These are phyloP conservation scores for Pemphredon lugubris DNA, from an alignment of 2,888 invertebrate genomes.

Conservation along the genomic window DNA sequence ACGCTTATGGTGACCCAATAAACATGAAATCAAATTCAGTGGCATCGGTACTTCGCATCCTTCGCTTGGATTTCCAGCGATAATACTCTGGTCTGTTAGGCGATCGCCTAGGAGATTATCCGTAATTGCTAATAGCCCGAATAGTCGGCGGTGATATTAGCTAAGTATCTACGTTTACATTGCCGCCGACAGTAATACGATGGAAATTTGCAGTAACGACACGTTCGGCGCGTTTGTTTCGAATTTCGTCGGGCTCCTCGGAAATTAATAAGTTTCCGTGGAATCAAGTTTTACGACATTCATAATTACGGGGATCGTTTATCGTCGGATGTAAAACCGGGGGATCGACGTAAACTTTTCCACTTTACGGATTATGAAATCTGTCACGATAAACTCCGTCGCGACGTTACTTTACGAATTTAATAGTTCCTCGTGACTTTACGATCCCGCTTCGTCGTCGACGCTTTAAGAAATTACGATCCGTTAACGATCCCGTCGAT, in stretches of 20 bases:
- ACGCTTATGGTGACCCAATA: constrained; percentile 47
- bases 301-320: not conserved
- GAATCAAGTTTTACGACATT: not conserved
- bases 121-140: constrained; percentile 72
- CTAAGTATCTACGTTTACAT: constrained; percentile 47
- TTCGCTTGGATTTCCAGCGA: constrained; percentile 61
- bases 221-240: constrained; percentile 34
- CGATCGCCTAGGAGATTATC: constrained; percentile 68
- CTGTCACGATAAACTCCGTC: not conserved
- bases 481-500: constrained; percentile 33
- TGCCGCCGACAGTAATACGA: constrained; percentile 59
- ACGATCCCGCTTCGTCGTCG: too few relatives aligned
- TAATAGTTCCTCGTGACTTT: too few relatives aligned
- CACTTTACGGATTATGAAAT: not conserved
- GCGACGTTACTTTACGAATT: not conserved
- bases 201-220: constrained; percentile 67
- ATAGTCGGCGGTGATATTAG: constrained; percentile 60
- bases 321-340: not conserved
- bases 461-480: constrained; percentile 25
- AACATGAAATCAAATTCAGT: constrained; percentile 30
- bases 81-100: constrained; percentile 65
- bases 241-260: constrained; percentile 8
- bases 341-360: not conserved
- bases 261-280: constrained; percentile 21
- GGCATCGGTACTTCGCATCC: constrained; percentile 23